Percentiles rank a stretch among this genome's conserved stretches.
phyloP scores from a whole-genome alignment of 2,797 vertebrate genomes.

The Sitta carolinensis region DNA sequence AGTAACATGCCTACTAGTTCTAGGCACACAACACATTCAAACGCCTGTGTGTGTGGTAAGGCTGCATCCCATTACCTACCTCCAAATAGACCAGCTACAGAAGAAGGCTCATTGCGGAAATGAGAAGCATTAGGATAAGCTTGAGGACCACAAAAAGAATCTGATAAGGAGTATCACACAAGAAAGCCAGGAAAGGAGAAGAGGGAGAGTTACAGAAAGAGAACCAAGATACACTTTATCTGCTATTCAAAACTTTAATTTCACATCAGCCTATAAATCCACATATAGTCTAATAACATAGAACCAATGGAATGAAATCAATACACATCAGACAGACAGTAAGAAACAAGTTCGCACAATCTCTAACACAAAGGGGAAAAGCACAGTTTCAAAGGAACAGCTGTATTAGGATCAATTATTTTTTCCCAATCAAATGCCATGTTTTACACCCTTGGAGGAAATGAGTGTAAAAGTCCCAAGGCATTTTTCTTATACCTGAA shows the following conservation, averaged over 20 bases:
- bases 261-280: slow-evolving; percentile 12
- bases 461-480: slow-evolving; percentile 73
- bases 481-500: slow-evolving; percentile 87
- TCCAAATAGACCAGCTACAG: slow-evolving; percentile 89
- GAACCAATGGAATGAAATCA: slow-evolving; percentile 18
- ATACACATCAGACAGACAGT: slow-evolving; percentile 1
- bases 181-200: slow-evolving; percentile 74
- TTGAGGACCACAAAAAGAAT: slow-evolving; percentile 91
- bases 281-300: slow-evolving; percentile 1
- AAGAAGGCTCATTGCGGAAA: slow-evolving; percentile 84
- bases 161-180: slow-evolving; percentile 76
- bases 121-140: slow-evolving; percentile 86
- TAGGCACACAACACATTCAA: not conserved
- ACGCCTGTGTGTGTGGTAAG: not conserved
- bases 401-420: not conserved
- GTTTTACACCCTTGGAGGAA: slow-evolving; percentile 78
- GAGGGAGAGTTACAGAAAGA: slow-evolving; percentile 69
- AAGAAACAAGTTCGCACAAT: not conserved
- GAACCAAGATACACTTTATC: slow-evolving; percentile 25
- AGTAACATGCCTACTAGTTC: not conserved
- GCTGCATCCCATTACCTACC: slow-evolving; percentile 75
- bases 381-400: not conserved
- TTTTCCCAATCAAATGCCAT: slow-evolving; percentile 63
- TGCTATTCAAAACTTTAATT: not conserved
- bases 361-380: slow-evolving; percentile 1